Conservation (phyloP, 2,113 vertebrate genomes). For the Crotalus helleri region DNA sequence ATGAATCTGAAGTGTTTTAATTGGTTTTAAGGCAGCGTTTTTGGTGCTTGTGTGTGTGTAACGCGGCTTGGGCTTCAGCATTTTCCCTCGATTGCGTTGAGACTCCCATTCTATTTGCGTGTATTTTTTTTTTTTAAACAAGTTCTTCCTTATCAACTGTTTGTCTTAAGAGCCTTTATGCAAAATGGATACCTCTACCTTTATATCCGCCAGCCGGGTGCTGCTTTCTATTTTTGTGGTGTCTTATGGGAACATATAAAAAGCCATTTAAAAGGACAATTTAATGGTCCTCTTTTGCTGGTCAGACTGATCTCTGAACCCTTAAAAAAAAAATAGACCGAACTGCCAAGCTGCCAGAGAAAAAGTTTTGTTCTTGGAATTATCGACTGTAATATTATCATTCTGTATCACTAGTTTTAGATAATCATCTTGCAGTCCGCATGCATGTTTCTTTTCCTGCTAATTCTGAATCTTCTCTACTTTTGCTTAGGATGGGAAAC, state of each 20-base stretch:
- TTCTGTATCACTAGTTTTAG: slow-evolving; percentile 17
- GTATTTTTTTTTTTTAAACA: background rate
- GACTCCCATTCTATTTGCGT: background rate
- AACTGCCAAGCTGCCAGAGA: slow-evolving; percentile 34
- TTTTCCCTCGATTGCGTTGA: background rate
- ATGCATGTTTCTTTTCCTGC: slow-evolving; percentile 17
- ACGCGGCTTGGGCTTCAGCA: background rate
- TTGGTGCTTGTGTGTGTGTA: background rate
- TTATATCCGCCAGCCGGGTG: slow-evolving; percentile 43
- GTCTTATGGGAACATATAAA: slow-evolving; percentile 44
- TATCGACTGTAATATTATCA: slow-evolving; percentile 10
- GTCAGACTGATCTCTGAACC: slow-evolving; percentile 54
- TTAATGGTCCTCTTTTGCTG: slow-evolving; percentile 32
- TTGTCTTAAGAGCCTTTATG: slow-evolving; percentile 12
- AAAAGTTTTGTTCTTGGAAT: slow-evolving; percentile 4
- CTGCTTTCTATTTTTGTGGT: slow-evolving; percentile 16
- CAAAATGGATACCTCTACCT: slow-evolving; percentile 57
- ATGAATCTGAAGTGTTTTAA: slow-evolving; percentile 17
- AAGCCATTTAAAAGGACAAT: slow-evolving; percentile 71
- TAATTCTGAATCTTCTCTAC: background rate
- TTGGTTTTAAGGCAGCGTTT: slow-evolving; percentile 14
- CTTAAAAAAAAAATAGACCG: slow-evolving; percentile 51
- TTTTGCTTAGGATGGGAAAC: slow-evolving; percentile 48
- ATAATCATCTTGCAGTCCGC: background rate
- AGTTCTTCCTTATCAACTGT: slow-evolving; percentile 39